Conservation (phyloP, 2,113 vertebrate genomes). For the Tringa solitaria region DNA sequence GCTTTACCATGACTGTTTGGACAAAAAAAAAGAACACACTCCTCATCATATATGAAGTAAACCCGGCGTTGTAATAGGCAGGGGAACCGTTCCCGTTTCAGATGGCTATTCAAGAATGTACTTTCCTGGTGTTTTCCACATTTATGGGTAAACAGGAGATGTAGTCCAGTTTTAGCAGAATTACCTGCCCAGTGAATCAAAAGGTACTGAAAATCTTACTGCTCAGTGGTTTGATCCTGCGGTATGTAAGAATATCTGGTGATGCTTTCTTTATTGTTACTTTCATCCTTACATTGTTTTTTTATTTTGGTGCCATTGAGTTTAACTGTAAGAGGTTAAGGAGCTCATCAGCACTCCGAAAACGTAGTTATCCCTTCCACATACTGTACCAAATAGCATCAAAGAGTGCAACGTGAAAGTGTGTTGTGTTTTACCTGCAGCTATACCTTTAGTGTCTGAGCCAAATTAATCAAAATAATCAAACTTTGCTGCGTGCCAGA, state of each 20-base stretch:
- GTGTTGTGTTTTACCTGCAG: background rate
- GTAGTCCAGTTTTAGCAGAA: conserved; percentile 12
- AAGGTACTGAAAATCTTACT: conserved; percentile 29
- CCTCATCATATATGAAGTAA: conserved; percentile 2
- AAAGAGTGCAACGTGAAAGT: background rate
- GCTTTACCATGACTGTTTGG: conserved; percentile 39
- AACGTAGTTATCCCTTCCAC: background rate
- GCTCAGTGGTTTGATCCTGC: background rate
- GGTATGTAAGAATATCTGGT: background rate
- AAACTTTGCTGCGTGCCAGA: background rate
- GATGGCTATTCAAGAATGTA: background rate
- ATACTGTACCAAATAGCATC: background rate
- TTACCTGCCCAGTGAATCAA: conserved; percentile 40
- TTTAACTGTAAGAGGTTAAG: background rate
- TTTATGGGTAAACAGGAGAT: conserved; percentile 8
- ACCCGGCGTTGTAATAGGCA: background rate
- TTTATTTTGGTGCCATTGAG: background rate
- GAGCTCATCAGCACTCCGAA: background rate
- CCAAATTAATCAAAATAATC: conserved; percentile 51
- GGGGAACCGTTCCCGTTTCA: background rate
- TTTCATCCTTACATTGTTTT: background rate
- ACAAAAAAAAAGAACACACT: background rate
- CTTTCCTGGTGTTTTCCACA: conserved; percentile 1
- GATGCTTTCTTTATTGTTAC: background rate
- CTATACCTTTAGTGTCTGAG: background rate